These are phyloP conservation scores for Mormyrops attenuatus DNA, from an alignment of 2,797 vertebrate species.

Conservation along the genomic window DNA sequence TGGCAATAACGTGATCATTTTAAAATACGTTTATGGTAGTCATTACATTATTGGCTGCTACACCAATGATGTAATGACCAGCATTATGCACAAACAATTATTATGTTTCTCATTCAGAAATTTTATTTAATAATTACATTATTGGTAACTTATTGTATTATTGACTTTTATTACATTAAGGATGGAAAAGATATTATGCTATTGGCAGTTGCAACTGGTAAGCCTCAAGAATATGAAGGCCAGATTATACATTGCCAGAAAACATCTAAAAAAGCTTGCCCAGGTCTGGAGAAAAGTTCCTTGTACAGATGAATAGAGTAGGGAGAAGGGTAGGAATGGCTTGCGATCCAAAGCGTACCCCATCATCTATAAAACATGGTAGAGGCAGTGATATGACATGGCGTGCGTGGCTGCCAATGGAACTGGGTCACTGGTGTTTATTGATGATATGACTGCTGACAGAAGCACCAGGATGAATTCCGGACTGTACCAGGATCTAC, in stretches of 20 bases:
- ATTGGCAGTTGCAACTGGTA: not conserved
- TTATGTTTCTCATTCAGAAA: not conserved
- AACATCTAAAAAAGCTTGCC: not conserved
- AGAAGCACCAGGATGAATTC: not conserved
- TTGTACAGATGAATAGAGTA: not conserved
- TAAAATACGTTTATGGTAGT: not conserved
- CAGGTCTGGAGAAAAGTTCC: not conserved
- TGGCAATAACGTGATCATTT: not conserved
- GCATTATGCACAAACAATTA: not conserved
- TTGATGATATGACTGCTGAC: not conserved
- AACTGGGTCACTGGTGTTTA: not conserved
- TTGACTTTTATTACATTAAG: not conserved
- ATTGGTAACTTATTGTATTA: not conserved
- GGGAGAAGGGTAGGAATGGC: not conserved
- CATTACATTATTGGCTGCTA: not conserved
- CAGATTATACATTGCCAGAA: not conserved
- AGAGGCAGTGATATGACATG: not conserved
- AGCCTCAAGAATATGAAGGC: not conserved
- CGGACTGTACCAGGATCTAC: not conserved
- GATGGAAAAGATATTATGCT: not conserved
- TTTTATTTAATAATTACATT: not conserved
- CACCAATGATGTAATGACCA: not conserved
- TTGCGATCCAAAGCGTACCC: not conserved
- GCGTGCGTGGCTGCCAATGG: not conserved
- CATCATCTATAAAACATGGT: not conserved